Conservation (phyloP, 2,888 invertebrate genomes). For the Fissipunctia ypsillon region DNA sequence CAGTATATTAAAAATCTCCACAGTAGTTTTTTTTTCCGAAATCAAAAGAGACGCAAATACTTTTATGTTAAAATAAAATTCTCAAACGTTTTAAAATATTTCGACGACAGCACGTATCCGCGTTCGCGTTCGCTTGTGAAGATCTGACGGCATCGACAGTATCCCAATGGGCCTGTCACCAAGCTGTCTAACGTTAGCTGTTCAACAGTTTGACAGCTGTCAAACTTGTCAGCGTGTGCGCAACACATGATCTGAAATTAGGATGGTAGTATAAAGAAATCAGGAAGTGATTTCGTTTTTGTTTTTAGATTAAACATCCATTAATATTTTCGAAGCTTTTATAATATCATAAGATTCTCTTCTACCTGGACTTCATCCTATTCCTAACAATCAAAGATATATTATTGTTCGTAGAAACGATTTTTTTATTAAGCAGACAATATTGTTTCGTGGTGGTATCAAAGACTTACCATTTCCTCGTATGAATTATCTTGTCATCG, state of each 20-base stretch:
- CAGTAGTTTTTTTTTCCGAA: slow-evolving; percentile 1
- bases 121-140: slow-evolving; percentile 38
- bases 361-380: neutral
- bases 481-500: slow-evolving; percentile 33
- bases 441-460: slow-evolving; percentile 15
- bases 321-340: neutral
- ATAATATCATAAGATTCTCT: neutral
- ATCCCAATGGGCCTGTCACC: slow-evolving; percentile 58
- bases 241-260: slow-evolving; percentile 54
- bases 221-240: slow-evolving; percentile 36
- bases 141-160: slow-evolving; percentile 45
- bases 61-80: slow-evolving; percentile 17
- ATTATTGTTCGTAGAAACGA: slow-evolving; percentile 18
- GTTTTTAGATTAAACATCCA: neutral
- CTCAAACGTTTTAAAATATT: slow-evolving; percentile 36
- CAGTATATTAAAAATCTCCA: slow-evolving; percentile 5
- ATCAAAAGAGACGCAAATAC: slow-evolving; percentile 26
- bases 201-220: slow-evolving; percentile 56
- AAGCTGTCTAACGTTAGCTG: slow-evolving; percentile 49
- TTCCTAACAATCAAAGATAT: neutral
- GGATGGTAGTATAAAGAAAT: slow-evolving; percentile 16
- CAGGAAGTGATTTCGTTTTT: slow-evolving; percentile 23
- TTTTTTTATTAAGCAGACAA: neutral
- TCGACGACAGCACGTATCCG: slow-evolving; percentile 65
- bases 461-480: slow-evolving; percentile 25